Base-by-base conservation (phyloP, 2,797 vertebrate species). In the Scyliorhinus canicula region DNA sequence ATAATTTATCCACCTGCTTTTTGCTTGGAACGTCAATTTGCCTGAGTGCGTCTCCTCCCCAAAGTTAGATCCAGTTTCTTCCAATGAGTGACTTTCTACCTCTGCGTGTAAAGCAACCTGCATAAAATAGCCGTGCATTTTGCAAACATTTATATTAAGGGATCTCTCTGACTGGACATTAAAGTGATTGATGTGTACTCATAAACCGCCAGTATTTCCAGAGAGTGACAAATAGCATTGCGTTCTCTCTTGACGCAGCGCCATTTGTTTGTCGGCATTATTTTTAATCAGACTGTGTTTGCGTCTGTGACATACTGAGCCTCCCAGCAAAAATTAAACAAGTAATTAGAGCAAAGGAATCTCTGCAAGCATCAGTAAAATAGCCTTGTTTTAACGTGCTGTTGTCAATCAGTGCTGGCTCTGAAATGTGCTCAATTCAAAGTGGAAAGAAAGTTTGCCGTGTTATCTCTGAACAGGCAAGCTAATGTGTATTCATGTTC, bases 121-220 rank as follows among this genome's bases (percentile, higher is more conserved):
- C 9, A 93, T n/a, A 35, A 93, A 60, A 93, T 44, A 63, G 40
- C 50, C 65, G 60, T 1, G 21, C 28, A 44, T 93, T 65, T 40
- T 21, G 21, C 44, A 93, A 65, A 40, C 88, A 93, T 44, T 90
- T 90, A 90, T 90, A 90, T 19, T 60, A 60, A 90, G 86, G 86
- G 26, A 90, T 60, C 55, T 57, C 52, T 57, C 86, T 90, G 86
- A 60, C 52, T 90, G 52, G 28, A 60, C 55, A 90, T 90, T 57
- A 60, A 90, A 90, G 35, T 90, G 86, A 90, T 90, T 93, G 88
- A 63, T 93, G 88, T 65, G 19, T 31, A 93, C 55, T 60, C 86
- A 35, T 55, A 90, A 90, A 55, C 52, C n/a, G 86, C 86, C 4
- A 8, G 86, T 55, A n/a, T 28, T 90, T 93, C 40, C 2, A 63